phyloP scores from a whole-genome alignment of 2,797 vertebrate species.

The Sebastes vulpes region DNA sequence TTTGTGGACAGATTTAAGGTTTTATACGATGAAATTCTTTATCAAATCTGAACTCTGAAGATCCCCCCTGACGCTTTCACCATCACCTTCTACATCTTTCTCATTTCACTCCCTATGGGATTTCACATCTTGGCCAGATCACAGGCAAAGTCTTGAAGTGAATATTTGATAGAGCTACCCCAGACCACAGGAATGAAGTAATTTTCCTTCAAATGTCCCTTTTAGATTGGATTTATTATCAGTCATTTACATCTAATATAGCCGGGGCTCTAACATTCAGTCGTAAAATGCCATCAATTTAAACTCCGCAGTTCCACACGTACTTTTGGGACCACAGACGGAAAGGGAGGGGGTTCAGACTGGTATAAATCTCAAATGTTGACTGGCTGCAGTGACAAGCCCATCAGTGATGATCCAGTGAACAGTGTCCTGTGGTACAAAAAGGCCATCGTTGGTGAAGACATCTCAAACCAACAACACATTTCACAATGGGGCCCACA shows the following conservation, averaged over 20 bases:
- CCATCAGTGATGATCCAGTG: conserved; percentile 75
- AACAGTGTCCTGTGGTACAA: conserved; percentile 64
- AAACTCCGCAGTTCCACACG: conserved; percentile 54
- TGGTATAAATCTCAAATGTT: conserved; percentile 78
- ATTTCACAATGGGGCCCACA: conserved; percentile 47
- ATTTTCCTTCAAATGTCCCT: conserved; percentile 81
- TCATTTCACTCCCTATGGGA: conserved; percentile 56
- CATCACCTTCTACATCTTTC: conserved; percentile 65
- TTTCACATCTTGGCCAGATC: conserved; percentile 73
- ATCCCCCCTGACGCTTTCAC: conserved; percentile 36
- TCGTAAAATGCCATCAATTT: conserved; percentile 80
- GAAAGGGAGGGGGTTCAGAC: conserved; percentile 41
- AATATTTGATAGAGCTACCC: conserved; percentile 72
- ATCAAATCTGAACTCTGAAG: conserved; percentile 68
- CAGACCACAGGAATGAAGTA: conserved; percentile 66
- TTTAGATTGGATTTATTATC: conserved; percentile 83
- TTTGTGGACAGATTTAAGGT: conserved; percentile 58
- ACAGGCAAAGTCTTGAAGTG: conserved; percentile 62
- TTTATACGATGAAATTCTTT: conserved; percentile 58
- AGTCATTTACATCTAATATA: conserved; percentile 80
- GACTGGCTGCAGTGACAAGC: conserved; percentile 76
- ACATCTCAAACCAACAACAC: conserved; percentile 52
- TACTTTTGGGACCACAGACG: conserved; percentile 63
- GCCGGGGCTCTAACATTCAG: conserved; percentile 72
- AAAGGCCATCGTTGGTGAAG: conserved; percentile 62